Base-by-base conservation (phyloP, 2,888 invertebrate genomes). In the Scaptomyza cyrtandrae region DNA sequence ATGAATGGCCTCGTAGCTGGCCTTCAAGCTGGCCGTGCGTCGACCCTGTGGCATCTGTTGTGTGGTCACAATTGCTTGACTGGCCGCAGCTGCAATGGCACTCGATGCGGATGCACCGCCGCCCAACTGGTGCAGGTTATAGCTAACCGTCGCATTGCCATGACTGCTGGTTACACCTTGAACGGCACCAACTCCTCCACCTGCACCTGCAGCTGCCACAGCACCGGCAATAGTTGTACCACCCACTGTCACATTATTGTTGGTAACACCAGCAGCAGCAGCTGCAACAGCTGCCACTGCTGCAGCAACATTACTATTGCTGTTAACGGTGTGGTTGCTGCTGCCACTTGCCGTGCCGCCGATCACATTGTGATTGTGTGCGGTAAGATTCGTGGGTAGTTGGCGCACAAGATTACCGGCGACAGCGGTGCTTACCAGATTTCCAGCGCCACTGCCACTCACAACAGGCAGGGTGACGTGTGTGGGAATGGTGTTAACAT, bases 1-100 rank as follows among this genome's bases (percentile, higher is more conserved):
- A 81, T 95, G 95, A 60, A 96, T 96, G 0, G 98, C 98, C 91
- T 98, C 98, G 90, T 98, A 98, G 33, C 98, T 98, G 13, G 98
- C 98, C 92, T 98, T 98, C 77, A 98, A 93, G 84, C 98, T 97
- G 1, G 98, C 97, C 0, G 98, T 98, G 57, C 98, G 94, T 48
- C 99, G 94, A 0, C 98, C 98, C 86, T 98, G 98, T 89, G 97
- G 97, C 97, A 98, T 97, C 95, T 97, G 97, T 88, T 98, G 98
- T 3, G 99, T 98, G 1, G 98, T 98, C 6, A 97, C 98, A 69
- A 99, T 98, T 0, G 98, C 98, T 91, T 98, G 98, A 24, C 98
- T 98, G 0, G 98, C 98, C 0, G 98, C 98, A 0, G 97, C 97
- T 0, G 97, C 98, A 60, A 98, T 97, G 1, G 98, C 97, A 86